Evolutionary conservation across 2,113 vertebrate species (phyloP).

Genomic region (Hemichromis elongatus): DNA sequence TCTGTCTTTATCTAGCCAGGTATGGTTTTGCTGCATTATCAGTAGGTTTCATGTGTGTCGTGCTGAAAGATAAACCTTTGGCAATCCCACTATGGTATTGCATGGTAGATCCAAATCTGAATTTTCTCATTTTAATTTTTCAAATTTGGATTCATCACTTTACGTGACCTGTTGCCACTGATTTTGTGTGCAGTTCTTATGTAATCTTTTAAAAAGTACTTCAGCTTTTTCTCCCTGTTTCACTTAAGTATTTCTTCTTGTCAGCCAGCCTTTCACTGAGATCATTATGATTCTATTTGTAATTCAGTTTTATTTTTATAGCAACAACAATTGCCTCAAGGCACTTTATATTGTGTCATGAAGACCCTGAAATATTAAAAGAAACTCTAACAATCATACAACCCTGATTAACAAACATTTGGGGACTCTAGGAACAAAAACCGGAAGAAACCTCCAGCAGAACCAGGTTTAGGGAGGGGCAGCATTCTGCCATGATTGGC

Average conservation of each 20-base stretch:
- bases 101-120: not conserved
- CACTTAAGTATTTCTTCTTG: not conserved
- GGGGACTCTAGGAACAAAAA: not conserved
- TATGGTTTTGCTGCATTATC: not conserved
- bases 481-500: not conserved
- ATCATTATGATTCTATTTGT: not conserved
- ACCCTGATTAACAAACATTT: not conserved
- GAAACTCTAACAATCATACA: not conserved
- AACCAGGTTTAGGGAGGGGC: not conserved
- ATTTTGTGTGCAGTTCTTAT: not conserved
- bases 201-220: not conserved
- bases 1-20: not conserved
- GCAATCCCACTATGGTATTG: not conserved
- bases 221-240: not conserved
- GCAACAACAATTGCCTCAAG: not conserved
- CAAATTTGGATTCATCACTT: not conserved
- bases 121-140: not conserved
- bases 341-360: not conserved
- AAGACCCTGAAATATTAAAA: not conserved
- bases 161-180: not conserved
- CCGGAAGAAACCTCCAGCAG: not conserved
- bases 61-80: not conserved
- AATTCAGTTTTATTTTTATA: not conserved
- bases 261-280: not conserved
- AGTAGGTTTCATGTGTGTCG: not conserved